Percentiles rank a stretch among this genome's conserved stretches.
These are phyloP conservation scores for Sciurus niger DNA, from an alignment of 2,113 vertebrate species.

Conservation along the genomic window DNA sequence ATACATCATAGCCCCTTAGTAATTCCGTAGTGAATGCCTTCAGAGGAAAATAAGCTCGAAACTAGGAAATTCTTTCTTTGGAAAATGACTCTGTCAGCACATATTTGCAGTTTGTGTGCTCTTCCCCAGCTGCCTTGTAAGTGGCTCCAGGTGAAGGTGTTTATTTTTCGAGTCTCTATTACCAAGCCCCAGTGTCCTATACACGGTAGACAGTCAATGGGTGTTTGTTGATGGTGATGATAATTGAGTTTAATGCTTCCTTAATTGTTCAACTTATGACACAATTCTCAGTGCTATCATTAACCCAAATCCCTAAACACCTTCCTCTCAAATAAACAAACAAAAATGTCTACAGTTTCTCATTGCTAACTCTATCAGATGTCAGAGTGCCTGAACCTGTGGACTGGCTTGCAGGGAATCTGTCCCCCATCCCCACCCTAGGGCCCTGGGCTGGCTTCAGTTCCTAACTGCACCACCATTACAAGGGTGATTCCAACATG, in stretches of 20 bases:
- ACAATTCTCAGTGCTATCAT: constrained; percentile 12
- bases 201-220: background rate
- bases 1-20: background rate
- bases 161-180: constrained; percentile 33
- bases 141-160: constrained; percentile 27
- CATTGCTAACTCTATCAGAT: background rate
- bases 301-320: constrained; percentile 5
- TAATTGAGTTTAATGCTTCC: constrained; percentile 57
- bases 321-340: background rate
- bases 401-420: background rate
- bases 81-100: constrained; percentile 48
- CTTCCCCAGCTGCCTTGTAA: background rate
- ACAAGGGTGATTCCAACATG: background rate
- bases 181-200: background rate
- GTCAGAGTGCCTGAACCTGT: background rate
- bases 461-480: background rate
- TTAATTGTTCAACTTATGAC: constrained; percentile 53
- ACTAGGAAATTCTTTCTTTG: constrained; percentile 4
- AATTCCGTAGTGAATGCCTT: background rate
- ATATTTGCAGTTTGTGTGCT: background rate
- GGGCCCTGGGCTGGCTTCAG: background rate
- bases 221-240: background rate
- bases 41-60: constrained; percentile 16
- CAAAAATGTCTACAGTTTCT: background rate
- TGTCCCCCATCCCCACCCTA: background rate